A percentile compares a stretch with the other conserved stretches of the same genome.
phyloP scores from a whole-genome alignment of 1,140 invertebrate species.

The Neodiprion virginianus region DNA sequence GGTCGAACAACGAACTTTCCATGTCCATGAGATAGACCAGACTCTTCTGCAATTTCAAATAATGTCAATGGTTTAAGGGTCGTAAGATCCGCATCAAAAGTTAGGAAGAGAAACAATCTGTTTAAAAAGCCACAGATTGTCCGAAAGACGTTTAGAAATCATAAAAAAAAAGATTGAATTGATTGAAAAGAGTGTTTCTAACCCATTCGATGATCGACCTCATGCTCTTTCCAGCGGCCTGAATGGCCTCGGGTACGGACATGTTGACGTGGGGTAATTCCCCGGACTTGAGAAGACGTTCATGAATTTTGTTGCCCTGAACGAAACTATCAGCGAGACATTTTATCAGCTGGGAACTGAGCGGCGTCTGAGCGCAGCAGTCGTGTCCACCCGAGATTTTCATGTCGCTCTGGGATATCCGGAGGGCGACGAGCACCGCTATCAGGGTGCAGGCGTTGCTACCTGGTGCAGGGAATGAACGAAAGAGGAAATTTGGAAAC shows the following conservation, averaged over 20 bases:
- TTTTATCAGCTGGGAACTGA: background rate
- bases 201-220: constrained; percentile 20
- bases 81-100: too few relatives aligned
- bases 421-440: constrained; percentile 1
- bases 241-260: constrained; percentile 24
- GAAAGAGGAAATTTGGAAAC: constrained; percentile 1
- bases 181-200: background rate
- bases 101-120: too few relatives aligned
- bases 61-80: background rate
- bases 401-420: constrained; percentile 1
- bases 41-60: constrained; percentile 8
- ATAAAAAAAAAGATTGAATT: background rate
- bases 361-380: background rate
- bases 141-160: too few relatives aligned
- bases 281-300: constrained; percentile 8
- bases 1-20: constrained; percentile 16
- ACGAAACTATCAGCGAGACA: background rate
- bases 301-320: constrained; percentile 20
- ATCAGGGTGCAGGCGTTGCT: constrained; percentile 17
- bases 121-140: too few relatives aligned
- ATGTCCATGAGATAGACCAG: constrained; percentile 21
- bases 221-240: constrained; percentile 18
- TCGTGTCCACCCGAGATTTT: background rate
- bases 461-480: background rate
- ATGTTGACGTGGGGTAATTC: constrained; percentile 22